These are phyloP conservation scores for Aepyceros melampus DNA, from an alignment of 2,113 vertebrate species.

Conservation along the genomic window DNA sequence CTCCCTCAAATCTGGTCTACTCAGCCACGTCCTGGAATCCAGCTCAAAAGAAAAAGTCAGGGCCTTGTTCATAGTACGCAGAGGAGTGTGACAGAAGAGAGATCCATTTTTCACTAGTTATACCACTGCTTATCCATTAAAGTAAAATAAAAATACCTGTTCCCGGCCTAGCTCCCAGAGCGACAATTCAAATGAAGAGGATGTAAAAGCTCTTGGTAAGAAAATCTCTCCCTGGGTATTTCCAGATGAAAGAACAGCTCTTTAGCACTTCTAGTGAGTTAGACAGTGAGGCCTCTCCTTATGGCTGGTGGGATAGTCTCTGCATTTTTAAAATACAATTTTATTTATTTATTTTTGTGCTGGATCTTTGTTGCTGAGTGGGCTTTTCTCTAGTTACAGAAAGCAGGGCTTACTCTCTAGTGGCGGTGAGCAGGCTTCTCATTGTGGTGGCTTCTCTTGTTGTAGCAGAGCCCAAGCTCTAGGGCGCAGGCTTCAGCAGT, in stretches of 20 bases:
- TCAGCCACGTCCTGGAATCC: not conserved
- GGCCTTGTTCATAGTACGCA: not conserved
- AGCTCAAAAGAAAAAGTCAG: not conserved
- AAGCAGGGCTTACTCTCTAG: not conserved
- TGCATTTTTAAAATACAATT: not conserved
- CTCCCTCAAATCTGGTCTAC: not conserved
- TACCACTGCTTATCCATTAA: conserved; percentile 69
- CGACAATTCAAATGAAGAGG: conserved; percentile 74
- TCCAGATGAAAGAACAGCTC: conserved; percentile 68
- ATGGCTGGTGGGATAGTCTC: not conserved
- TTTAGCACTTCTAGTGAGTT: conserved; percentile 64
- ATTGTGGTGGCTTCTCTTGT: not conserved
- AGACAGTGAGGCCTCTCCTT: conserved; percentile 34
- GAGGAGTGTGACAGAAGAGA: not conserved
- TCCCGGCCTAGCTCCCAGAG: conserved; percentile 63
- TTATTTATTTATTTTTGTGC: not conserved
- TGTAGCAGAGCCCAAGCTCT: not conserved
- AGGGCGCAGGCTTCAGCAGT: not conserved
- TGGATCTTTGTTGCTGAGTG: not conserved
- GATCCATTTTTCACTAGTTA: conserved; percentile 57
- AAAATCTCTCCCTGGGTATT: conserved; percentile 72
- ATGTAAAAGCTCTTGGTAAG: conserved; percentile 73
- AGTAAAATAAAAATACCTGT: conserved; percentile 75
- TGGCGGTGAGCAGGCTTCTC: not conserved
- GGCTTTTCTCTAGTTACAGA: not conserved